Evolutionary conservation across 2,888 invertebrate genomes (phyloP).

Genomic region (Eurytoma californica): DNA sequence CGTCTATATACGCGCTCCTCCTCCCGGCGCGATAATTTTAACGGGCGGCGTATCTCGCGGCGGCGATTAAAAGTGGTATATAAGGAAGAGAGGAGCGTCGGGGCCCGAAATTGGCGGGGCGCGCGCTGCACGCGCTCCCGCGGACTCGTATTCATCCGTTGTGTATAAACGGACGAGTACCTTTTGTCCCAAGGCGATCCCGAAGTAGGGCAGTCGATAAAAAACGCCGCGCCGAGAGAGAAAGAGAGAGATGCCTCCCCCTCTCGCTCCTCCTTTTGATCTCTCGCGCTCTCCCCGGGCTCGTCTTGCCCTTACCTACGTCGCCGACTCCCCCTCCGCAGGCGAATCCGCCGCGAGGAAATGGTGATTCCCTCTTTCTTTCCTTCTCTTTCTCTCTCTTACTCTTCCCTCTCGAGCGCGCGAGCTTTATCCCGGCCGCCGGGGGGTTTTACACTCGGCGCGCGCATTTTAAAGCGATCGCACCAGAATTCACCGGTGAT

Average conservation of each 20-base stretch:
- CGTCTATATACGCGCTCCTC: no score
- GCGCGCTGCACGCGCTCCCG: neutral
- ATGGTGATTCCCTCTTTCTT: neutral
- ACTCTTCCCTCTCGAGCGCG: neutral
- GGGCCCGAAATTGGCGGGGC: neutral
- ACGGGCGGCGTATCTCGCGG: no score
- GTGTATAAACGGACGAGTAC: constrained; percentile 38
- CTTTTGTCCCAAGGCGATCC: constrained; percentile 53
- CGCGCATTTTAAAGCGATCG: neutral
- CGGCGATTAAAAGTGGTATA: no score
- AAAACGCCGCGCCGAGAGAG: constrained; percentile 41
- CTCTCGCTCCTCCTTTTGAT: constrained; percentile 23
- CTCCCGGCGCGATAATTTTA: no score
- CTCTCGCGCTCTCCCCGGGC: neutral
- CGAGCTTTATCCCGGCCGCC: neutral
- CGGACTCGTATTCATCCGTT: neutral
- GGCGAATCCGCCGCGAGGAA: neutral
- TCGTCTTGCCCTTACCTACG: constrained; percentile 1
- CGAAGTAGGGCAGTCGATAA: constrained; percentile 56
- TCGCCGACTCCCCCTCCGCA: neutral
- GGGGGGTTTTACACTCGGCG: neutral
- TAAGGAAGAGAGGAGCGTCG: no score
- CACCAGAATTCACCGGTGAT: neutral
- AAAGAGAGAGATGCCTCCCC: neutral
- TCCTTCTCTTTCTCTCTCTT: neutral